Conservation (phyloP, 1,140 invertebrate genomes). For the Ridgeia piscesae region DNA sequence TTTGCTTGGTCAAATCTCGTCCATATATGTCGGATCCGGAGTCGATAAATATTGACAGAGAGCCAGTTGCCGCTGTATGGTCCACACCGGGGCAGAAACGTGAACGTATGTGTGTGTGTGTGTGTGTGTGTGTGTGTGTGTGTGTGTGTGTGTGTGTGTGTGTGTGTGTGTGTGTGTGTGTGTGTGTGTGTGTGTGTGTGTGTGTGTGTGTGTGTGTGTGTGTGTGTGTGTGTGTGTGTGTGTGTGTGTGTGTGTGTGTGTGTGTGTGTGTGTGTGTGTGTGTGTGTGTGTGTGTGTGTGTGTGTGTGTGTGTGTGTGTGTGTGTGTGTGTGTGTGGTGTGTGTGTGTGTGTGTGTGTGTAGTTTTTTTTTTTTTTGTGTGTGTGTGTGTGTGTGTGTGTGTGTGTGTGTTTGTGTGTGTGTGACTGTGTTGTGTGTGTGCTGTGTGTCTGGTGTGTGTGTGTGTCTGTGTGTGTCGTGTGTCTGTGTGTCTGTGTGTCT, state of each 20-base stretch:
- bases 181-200: background rate
- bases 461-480: background rate
- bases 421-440: conserved; percentile 23
- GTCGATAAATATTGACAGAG: background rate
- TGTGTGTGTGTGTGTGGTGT: no score
- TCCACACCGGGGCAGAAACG: background rate
- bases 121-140: conserved; percentile 22
- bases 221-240: background rate
- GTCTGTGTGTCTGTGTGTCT: background rate
- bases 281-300: no score
- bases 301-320: no score
- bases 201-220: background rate
- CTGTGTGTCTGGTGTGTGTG: no score
- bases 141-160: conserved; percentile 26
- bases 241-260: background rate
- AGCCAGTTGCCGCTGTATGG: background rate
- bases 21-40: background rate
- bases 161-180: conserved; percentile 11
- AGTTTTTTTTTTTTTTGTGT: background rate
- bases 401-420: conserved; percentile 25
- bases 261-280: background rate
- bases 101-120: background rate
- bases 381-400: conserved; percentile 8
- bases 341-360: background rate
- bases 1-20: background rate